These are phyloP conservation scores for Chrysoperla carnea DNA, from an alignment of 1,140 invertebrate species.

Conservation along the genomic window DNA sequence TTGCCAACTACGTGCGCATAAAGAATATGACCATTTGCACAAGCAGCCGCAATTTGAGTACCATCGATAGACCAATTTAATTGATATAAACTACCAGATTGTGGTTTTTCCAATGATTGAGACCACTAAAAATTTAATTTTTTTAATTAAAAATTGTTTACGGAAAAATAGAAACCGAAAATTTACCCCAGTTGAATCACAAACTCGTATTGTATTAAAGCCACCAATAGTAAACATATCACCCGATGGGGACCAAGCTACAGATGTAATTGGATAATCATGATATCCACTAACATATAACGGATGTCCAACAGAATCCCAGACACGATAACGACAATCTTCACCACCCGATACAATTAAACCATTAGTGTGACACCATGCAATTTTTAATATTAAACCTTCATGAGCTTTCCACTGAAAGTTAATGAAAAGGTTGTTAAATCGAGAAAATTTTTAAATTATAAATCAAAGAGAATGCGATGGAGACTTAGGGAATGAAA, in stretches of 20 bases:
- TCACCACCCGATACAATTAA: constrained; percentile 87
- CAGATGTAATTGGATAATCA: constrained; percentile 79
- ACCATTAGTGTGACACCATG: constrained; percentile 78
- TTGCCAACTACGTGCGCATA: constrained; percentile 84
- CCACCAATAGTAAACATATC: constrained; percentile 84
- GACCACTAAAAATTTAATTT: constrained; percentile 60
- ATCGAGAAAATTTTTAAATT: constrained; percentile 8
- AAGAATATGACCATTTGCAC: constrained; percentile 76
- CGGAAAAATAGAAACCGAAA: not conserved
- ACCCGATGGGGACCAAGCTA: constrained; percentile 82
- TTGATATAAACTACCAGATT: constrained; percentile 69
- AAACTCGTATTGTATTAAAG: constrained; percentile 81
- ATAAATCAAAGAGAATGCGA: constrained; percentile 4
- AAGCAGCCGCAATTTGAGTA: constrained; percentile 85
- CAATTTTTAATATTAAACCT: constrained; percentile 68
- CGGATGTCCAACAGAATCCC: constrained; percentile 79
- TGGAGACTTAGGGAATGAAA: too few relatives aligned
- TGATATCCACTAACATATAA: constrained; percentile 67
- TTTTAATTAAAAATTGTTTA: not conserved
- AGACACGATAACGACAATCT: constrained; percentile 89
- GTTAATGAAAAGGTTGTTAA: too few relatives aligned
- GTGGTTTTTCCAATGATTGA: constrained; percentile 73
- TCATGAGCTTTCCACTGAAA: constrained; percentile 93
- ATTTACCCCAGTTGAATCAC: constrained; percentile 82
- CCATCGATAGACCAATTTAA: constrained; percentile 90